Base-by-base conservation (phyloP, 2,113 vertebrate genomes). In the Steatornis caripensis region DNA sequence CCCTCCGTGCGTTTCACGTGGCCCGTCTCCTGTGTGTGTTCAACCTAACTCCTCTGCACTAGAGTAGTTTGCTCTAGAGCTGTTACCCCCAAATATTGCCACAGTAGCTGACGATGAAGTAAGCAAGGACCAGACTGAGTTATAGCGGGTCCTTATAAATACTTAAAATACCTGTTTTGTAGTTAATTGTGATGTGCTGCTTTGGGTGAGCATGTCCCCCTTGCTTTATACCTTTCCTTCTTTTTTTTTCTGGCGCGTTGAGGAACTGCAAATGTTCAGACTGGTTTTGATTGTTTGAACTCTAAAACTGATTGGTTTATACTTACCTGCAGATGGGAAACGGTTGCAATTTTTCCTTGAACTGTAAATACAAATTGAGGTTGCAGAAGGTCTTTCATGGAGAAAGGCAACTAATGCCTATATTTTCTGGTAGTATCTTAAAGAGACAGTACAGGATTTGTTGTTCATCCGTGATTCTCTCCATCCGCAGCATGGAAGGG, bases 401-500 rank as follows among this genome's bases (percentile, higher is more conserved):
- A 29, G 13, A 34, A n/a, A 43, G 34, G 48, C 82, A 90, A 24
- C 60, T 45, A 65, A 49, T 12, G 17, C 15, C 46, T 37, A 0
- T 19, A 12, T 80, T 51, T 81, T 51, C 26, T 45, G 70, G 12
- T 48, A 55, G 32, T 16, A 8, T 16, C 48, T 43, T 29, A 53
- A 69, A 49, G n/a, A 22, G 57, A 18, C 34, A 62, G 22, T 9
- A 6, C 7, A 36, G 18, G 17, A 54, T 75, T 71, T 62, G 19
- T 51, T 58, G 71, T 6, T 97, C 48, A 94, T 36, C 36, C 78
- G 11, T 26, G 58, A 32, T 87, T 98, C 87, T 97, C 37, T 76
- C 17, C 18, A 64, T 54, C 16, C 27, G 83, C 93, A 99, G 99
- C 96, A 99, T 99, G 99, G 99, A 99, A 98, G 99, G 99, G 55